Percentiles rank a stretch among this genome's conserved stretches.
phyloP scores from a whole-genome alignment of 2,113 vertebrate genomes.

The Dryoscopus gambensis region DNA sequence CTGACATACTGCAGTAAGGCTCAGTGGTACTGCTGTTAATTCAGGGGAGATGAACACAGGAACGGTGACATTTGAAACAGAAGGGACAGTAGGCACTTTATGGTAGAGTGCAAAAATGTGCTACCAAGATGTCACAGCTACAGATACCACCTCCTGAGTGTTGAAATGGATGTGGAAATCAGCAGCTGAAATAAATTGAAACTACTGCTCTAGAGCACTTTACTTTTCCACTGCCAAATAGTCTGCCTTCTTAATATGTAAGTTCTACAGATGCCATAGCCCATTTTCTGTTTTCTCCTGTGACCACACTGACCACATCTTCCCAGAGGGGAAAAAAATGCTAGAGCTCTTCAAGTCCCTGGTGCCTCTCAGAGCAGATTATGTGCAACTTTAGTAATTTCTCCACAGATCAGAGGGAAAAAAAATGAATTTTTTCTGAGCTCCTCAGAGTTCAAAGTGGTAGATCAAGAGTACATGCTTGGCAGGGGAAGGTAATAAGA shows the following conservation, averaged over 20 bases:
- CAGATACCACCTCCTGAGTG: not conserved
- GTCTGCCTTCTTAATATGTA: not conserved
- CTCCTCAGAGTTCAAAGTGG: not conserved
- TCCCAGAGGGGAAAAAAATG: not conserved
- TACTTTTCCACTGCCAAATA: not conserved
- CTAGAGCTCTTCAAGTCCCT: not conserved
- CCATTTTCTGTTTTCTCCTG: not conserved
- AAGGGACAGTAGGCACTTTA: not conserved
- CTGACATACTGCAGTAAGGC: not conserved
- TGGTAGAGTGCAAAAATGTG: not conserved
- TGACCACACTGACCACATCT: not conserved
- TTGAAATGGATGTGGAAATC: not conserved
- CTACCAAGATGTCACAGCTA: not conserved
- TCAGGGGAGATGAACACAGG: not conserved
- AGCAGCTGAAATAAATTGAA: not conserved
- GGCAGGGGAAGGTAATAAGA: not conserved
- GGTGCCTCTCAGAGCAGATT: not conserved
- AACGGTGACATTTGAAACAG: not conserved
- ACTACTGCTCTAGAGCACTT: not conserved
- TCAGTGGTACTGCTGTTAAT: not conserved
- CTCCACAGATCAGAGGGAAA: not conserved
- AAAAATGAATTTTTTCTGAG: not conserved
- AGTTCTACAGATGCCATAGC: not conserved
- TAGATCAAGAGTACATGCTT: not conserved
- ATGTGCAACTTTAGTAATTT: not conserved